Conservation (phyloP, 2,797 vertebrate species). For the Sphenodon punctatus region DNA sequence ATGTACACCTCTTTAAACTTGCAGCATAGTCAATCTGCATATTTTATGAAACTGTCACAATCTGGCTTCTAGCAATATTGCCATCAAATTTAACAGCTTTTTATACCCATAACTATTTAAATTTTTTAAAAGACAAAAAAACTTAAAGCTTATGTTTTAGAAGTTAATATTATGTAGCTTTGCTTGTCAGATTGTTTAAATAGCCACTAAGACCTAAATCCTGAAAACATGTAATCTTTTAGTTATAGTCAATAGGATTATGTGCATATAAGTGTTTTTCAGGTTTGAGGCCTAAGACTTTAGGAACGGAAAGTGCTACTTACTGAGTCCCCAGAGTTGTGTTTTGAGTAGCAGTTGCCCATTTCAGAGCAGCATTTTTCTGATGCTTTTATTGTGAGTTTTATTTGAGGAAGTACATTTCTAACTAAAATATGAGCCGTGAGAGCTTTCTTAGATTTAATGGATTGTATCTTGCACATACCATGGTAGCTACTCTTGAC, state of each 20-base stretch:
- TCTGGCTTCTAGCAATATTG: not conserved
- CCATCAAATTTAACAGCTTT: not conserved
- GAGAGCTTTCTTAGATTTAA: not conserved
- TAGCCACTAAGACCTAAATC: not conserved
- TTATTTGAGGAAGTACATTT: not conserved
- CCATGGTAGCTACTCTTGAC: not conserved
- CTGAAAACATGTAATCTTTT: not conserved
- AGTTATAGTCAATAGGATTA: not conserved
- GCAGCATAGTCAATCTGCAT: not conserved
- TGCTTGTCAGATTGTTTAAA: not conserved
- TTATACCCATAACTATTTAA: not conserved
- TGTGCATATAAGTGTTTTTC: too few species aligned
- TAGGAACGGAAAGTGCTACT: not conserved
- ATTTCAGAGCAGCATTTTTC: not conserved
- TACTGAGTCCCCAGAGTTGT: not conserved
- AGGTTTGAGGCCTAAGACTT: not conserved
- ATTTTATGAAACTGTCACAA: not conserved
- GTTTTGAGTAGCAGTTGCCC: not conserved
- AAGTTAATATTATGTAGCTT: not conserved
- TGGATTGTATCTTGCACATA: too few species aligned
- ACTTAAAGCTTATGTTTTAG: too few species aligned
- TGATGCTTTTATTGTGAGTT: not conserved
- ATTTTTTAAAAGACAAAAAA: not conserved
- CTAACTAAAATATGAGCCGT: not conserved
- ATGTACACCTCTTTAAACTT: accelerated